Base-by-base conservation (phyloP, 2,888 invertebrate species). In the Ptycholaimellus sp. region DNA sequence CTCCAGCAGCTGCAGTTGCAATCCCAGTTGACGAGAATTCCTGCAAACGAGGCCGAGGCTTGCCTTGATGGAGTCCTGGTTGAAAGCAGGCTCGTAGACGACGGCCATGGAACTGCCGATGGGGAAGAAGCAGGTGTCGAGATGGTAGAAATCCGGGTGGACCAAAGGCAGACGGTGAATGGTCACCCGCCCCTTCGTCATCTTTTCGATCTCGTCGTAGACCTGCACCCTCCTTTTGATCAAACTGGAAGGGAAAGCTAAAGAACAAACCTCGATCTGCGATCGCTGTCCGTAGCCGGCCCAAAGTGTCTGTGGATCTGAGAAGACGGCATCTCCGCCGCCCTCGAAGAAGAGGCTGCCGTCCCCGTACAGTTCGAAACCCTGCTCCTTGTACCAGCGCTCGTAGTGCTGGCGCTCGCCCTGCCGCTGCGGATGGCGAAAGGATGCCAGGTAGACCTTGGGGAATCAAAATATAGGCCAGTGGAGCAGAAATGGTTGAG, bases 241-340 rank as follows among this genome's bases (percentile, higher is more conserved):
- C 13, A 6, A 23, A 23, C 13, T 23, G 7, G 25, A 23, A 23
- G 7, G n/a, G n/a, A n/a, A n/a, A n/a, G n/a, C n/a, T n/a, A n/a
- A n/a, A n/a, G n/a, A n/a, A n/a, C 35, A 33, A 19, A 50, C 54
- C 32, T 41, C 41, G 39, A 50, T 51, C 23, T 45, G 44, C 27
- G 49, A 47, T 14, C 55, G 40, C 7, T 42, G 42, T 17, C 56
- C 56, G 35, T 45, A 54, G 1, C 57, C 56, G 7, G 57, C 56
- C 50, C 51, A 55, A 2, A 56, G 43, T 4, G 48, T 50, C 19
- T 49, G 36, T 13, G 45, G 43, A 30, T 46, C 46, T 5, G 49
- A 46, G 44, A 56, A 56, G n/a, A 48, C 46, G 2, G 56, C 54
- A 34, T 56, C 56, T 19, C 56, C 56, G 13, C 56, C 56, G 11